Base-by-base conservation (phyloP, 2,888 invertebrate species). In the Drosophila nr. medialis region DNA sequence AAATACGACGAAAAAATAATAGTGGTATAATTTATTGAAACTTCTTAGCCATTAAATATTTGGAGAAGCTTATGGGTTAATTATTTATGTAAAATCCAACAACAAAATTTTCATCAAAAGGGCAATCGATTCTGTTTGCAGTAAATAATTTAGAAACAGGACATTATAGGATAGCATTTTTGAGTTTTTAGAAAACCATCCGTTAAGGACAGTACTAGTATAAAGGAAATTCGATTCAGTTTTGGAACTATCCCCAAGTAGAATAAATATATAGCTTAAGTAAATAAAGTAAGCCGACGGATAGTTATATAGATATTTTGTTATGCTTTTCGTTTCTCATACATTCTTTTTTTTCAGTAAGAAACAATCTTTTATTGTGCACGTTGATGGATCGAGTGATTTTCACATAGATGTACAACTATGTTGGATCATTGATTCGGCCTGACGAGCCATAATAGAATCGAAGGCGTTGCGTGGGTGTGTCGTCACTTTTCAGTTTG, bases 391-490 rank as follows among this genome's bases (percentile, higher is more conserved):
- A 58, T 54, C 54, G 50, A 49, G 38, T 64, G 81, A 81, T 77
- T 79, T 81, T 70, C 40, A 15, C 50, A 56, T 15, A 38, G 49
- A 45, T 50, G 49, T 36, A 66, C 53, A 40, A 42, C 55, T 61
- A 50, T 51, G 38, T 64, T 58, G 30, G 15, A 48, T 75, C 68
- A 68, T 63, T 63, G 62, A 61, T 50, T 61, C 40, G 42, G 34
- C 49, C 24, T 13, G 38, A 13, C 34, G 45, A 38, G 56, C 27
- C 45, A 8, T 36, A 42, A 50, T 32, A 48, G 54, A 74, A 38
- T 77, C 64, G 67, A 69, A 66, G 83, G 80, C 73, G 70, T 76
- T 83, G 83, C 80, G 83, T 80, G 77, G 74, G 77, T 75, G 67
- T 70, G 30, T 71, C 78, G 51, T 63, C 81, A 74, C 80, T 70